Evolutionary conservation across 2,888 invertebrate genomes (phyloP).

Genomic region (Athrips mouffetella): DNA sequence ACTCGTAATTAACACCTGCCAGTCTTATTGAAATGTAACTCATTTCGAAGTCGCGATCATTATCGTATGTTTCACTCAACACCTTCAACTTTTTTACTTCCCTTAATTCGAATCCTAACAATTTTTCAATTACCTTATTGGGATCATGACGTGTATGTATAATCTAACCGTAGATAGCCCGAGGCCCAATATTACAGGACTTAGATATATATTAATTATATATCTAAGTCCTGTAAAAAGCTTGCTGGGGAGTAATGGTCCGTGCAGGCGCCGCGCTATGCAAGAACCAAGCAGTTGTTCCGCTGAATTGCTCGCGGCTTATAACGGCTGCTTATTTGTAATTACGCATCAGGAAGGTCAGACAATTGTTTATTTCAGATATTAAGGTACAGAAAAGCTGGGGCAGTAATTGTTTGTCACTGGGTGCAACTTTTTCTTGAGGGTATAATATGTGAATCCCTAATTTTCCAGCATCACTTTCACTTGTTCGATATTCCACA

Average conservation of each 20-base stretch:
- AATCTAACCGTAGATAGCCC: background rate
- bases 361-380: slow-evolving; percentile 13
- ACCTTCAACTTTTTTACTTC: slow-evolving; percentile 1
- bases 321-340: slow-evolving; percentile 28
- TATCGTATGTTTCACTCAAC: slow-evolving; percentile 6
- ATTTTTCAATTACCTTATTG: background rate
- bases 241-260: slow-evolving; percentile 25
- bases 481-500: too few relatives aligned
- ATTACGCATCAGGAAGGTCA: slow-evolving; percentile 25
- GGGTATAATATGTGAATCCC: too few relatives aligned
- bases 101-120: background rate
- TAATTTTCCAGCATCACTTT: too few relatives aligned
- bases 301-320: slow-evolving; percentile 26
- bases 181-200: slow-evolving; percentile 2
- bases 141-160: too few relatives aligned
- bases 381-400: background rate
- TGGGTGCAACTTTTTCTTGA: too few relatives aligned
- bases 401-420: background rate
- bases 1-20: slow-evolving; percentile 5
- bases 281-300: slow-evolving; percentile 24
- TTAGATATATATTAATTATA: too few relatives aligned
- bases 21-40: slow-evolving; percentile 1
- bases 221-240: slow-evolving; percentile 15
- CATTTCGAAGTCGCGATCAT: background rate
- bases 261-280: slow-evolving; percentile 28